These are phyloP conservation scores for fruit fly (Drosophila melanogaster) DNA, from an alignment of 1,140 invertebrate genomes.

Conservation along the genomic window Release_6_plus_ISO1_MT NT_033777.3:26546501-26547000, in stretches of 20 bases:
- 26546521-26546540: slow-evolving; percentile 20
- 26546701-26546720: slow-evolving; percentile 48
- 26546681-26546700: slow-evolving; percentile 64
- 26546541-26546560: slow-evolving; percentile 52
- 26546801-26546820: slow-evolving; percentile 73
- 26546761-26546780: slow-evolving; percentile 17
- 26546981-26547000: slow-evolving; percentile 41
- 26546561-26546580: background rate
- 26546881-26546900: slow-evolving; percentile 20
- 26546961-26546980: slow-evolving; percentile 27
- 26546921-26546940: slow-evolving; percentile 40
- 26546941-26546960: slow-evolving; percentile 51
- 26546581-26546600: background rate
- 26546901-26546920: slow-evolving; percentile 55
- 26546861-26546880: slow-evolving; percentile 50
- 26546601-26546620: background rate
- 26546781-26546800: slow-evolving; percentile 55
- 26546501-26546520: slow-evolving; percentile 20
- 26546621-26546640: background rate
- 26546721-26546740: slow-evolving; percentile 7
- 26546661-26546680: slow-evolving; percentile 17
- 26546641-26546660: too few relatives aligned
- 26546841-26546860: too few relatives aligned
- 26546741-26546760: slow-evolving; percentile 30
- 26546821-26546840: slow-evolving; percentile 32